Evolutionary conservation across 2,797 vertebrate genomes (phyloP), one percentile per base, ranked within the genome.

Genomic region (Etheostoma nigrum): DNA sequence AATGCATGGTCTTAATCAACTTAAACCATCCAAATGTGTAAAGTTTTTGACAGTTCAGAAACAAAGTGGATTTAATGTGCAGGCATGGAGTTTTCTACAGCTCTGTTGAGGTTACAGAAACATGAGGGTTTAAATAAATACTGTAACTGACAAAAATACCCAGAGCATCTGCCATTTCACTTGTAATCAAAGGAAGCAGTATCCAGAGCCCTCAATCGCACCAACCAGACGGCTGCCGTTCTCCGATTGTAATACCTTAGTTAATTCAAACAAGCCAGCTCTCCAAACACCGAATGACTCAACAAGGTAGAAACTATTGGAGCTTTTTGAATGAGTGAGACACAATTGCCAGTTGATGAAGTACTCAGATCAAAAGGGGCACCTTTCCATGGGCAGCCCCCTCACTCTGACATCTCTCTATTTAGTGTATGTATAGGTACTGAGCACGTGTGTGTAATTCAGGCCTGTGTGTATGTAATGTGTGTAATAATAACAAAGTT

Each of bases 191-290:
- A 78, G 63, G 55, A 79, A 68, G 67, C 65, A 79, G 36, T 53
- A 81, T 73, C 74, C 76, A 66, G 58, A 76, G 61, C 58, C 54
- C 69, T 78, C 74, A 85, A 49, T 68, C 69, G 83, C 79, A 85
- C 66, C 25, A 30, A 72, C 69, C 74, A 67, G 72, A 59, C 76
- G 47, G 44, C 78, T 79, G 83, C 54, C 74, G 45, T 47, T 74
- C 72, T 80, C 77, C 75, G 87, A 87, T 86, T 84, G 67, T 45
- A 77, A 76, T 45, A 72, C 76, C 66, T 84, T 51, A 69, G 57
- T 71, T 86, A 76, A 79, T 74, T 82, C 82, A 68, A 74, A 77
- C 65, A 49, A 76, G 62, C 27, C 36, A 33, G 30, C 78, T 82
- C 78, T 86, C 77, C 55, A 58, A 74, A 60, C 81, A 33, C 61